A percentile compares a stretch with the other conserved stretches of the same genome.
These are phyloP conservation scores for Eurypyga helias DNA, from an alignment of 2,113 vertebrate species.

Conservation along the genomic window DNA sequence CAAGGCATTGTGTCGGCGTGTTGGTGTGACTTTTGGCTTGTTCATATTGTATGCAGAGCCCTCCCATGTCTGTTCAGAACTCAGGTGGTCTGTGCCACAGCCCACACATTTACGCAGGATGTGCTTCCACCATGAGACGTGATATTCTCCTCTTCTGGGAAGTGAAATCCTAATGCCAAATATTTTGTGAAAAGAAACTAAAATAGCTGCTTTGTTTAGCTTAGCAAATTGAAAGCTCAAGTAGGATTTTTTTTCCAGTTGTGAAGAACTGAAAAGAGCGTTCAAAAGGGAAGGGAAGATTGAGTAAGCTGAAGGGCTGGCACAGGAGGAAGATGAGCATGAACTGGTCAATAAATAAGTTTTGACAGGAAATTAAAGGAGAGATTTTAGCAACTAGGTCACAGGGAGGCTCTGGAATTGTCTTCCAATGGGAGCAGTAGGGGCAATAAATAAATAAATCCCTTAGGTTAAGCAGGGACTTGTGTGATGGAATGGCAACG, in stretches of 20 bases:
- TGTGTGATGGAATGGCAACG: background rate
- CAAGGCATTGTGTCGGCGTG: fast-evolving
- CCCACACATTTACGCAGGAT: background rate
- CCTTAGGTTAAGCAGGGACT: background rate
- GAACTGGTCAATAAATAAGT: background rate
- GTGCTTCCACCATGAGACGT: background rate
- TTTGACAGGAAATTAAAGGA: background rate
- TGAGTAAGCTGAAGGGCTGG: background rate
- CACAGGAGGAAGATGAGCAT: background rate
- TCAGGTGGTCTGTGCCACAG: background rate
- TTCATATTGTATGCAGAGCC: background rate
- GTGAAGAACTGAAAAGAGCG: background rate
- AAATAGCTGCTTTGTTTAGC: background rate
- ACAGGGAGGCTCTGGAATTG: background rate
- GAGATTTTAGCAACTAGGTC: background rate
- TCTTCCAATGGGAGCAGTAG: background rate
- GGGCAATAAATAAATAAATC: background rate
- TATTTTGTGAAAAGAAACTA: background rate
- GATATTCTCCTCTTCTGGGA: background rate
- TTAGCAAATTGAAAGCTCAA: background rate
- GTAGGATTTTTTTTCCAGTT: background rate
- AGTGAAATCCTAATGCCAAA: background rate
- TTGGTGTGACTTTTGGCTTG: background rate
- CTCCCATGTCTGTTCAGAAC: background rate
- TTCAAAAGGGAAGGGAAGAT: background rate